These are phyloP conservation scores for Lamprotornis superbus DNA, from an alignment of 2,113 vertebrate species.

Conservation along the genomic window DNA sequence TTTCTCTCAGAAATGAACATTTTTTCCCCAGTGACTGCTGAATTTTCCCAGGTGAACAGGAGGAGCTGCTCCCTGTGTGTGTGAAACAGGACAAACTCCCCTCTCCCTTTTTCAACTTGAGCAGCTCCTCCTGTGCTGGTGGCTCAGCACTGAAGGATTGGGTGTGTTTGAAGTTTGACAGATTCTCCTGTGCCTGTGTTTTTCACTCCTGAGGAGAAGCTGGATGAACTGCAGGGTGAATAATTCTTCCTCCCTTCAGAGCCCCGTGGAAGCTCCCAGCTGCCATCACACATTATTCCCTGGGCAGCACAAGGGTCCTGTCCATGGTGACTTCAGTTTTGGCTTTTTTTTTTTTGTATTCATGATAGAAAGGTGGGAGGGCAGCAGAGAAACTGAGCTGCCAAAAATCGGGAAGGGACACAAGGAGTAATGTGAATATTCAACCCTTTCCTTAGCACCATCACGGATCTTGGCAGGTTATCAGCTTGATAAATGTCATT, in stretches of 20 bases:
- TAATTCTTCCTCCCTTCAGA: not conserved
- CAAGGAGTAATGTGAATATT: not conserved
- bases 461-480: not conserved
- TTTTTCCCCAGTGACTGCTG: not conserved
- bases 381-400: not conserved
- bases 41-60: not conserved
- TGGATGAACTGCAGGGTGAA: not conserved
- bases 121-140: not conserved
- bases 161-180: not conserved
- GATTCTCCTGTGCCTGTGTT: not conserved
- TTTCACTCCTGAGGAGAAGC: not conserved
- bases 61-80: not conserved
- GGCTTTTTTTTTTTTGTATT: not conserved
- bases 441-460: not conserved
- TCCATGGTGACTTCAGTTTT: not conserved
- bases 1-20: not conserved
- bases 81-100: not conserved
- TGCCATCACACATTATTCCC: not conserved
- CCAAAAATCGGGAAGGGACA: not conserved
- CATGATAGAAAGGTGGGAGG: not conserved
- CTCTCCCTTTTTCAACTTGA: not conserved
- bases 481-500: not conserved
- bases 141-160: not conserved
- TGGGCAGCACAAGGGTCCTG: not conserved
- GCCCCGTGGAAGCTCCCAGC: not conserved